Conservation (phyloP, 2,888 invertebrate genomes). For the Baronia brevicornis region DNA sequence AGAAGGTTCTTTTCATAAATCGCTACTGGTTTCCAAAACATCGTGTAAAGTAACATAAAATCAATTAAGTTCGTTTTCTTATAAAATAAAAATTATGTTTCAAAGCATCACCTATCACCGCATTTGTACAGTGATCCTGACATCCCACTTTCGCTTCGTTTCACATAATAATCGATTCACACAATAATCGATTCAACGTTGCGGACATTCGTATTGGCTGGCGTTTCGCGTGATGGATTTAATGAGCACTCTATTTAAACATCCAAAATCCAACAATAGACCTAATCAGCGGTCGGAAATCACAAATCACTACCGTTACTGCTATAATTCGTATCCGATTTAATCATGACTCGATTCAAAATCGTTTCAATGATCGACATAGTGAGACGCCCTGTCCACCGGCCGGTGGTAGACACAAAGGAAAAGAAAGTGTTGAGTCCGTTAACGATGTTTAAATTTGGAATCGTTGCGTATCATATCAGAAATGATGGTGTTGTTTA, state of each 20-base stretch:
- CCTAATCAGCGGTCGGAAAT: slow-evolving; percentile 53
- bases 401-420: slow-evolving; percentile 45
- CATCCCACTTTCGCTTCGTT: slow-evolving; percentile 14
- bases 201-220: slow-evolving; percentile 10
- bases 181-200: slow-evolving; percentile 8
- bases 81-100: too few relatives aligned
- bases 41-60: too few relatives aligned
- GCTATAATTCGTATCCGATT: slow-evolving; percentile 30
- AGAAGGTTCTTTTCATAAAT: too few relatives aligned
- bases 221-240: slow-evolving; percentile 26
- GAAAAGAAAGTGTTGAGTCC: slow-evolving; percentile 61
- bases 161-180: slow-evolving; percentile 10
- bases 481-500: slow-evolving; percentile 28
- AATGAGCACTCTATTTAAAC: slow-evolving; percentile 37
- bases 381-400: slow-evolving; percentile 55
- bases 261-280: slow-evolving; percentile 45
- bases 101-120: too few relatives aligned
- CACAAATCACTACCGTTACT: slow-evolving; percentile 47
- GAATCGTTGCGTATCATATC: slow-evolving; percentile 18
- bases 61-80: too few relatives aligned
- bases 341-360: slow-evolving; percentile 61
- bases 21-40: too few relatives aligned
- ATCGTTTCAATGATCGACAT: slow-evolving; percentile 55
- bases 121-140: slow-evolving; percentile 11
- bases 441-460: slow-evolving; percentile 26